Evolutionary conservation across 64 coral and sea anemone genomes (phyloP).

Genomic region (Cladopsammia gracilis): DNA sequence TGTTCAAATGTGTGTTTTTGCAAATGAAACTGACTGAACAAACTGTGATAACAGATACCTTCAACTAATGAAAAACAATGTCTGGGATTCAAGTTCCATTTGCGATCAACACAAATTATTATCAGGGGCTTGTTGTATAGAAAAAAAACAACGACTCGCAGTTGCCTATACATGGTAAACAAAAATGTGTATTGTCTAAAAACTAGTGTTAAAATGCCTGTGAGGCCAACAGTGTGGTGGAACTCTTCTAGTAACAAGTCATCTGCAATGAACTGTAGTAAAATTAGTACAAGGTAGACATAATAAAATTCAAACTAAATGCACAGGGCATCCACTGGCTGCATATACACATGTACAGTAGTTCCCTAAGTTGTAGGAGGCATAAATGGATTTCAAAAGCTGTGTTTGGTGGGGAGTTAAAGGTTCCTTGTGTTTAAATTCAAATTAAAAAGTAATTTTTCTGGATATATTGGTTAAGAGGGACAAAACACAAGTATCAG

Average conservation of each 20-base stretch:
- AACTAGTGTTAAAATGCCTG: neutral
- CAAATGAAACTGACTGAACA: neutral
- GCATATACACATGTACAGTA: no score
- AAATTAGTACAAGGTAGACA: neutral
- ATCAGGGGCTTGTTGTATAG: no score
- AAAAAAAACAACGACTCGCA: neutral
- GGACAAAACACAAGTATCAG: no score
- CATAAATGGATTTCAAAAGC: no score
- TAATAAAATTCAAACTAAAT: neutral
- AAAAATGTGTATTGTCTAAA: neutral
- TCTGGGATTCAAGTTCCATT: no score
- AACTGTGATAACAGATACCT: neutral
- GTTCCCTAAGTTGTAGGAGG: no score
- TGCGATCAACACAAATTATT: no score
- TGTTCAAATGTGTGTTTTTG: neutral
- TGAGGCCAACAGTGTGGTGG: neutral
- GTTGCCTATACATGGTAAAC: neutral
- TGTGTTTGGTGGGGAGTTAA: no score
- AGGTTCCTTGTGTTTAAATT: no score
- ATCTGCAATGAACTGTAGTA: neutral
- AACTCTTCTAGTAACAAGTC: neutral
- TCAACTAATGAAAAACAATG: neutral
- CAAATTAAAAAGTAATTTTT: no score
- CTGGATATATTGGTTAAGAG: no score
- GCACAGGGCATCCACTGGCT: no score